Percentiles rank a stretch among this genome's conserved stretches.
phyloP scores from a whole-genome alignment of 1,140 invertebrate species.

The Oryzaephilus surinamensis region DNA sequence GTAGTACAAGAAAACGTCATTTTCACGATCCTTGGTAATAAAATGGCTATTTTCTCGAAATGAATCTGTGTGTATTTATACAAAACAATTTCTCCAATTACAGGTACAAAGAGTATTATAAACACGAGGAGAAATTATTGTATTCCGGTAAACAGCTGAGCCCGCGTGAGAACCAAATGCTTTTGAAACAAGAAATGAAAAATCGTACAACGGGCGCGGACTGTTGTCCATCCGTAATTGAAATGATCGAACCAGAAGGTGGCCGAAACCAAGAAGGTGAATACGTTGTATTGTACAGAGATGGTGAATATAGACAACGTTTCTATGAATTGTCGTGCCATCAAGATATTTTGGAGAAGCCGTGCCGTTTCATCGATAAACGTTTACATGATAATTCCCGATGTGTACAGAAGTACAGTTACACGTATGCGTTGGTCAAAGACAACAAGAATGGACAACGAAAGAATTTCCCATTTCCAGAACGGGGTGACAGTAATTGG shows the following conservation, averaged over 20 bases:
- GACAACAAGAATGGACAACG: conserved; percentile 36
- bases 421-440: conserved; percentile 69
- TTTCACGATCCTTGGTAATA: conserved; percentile 11
- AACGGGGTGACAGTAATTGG: conserved; percentile 46
- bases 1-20: conserved; percentile 7
- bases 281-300: conserved; percentile 65
- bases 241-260: conserved; percentile 65
- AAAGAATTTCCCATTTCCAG: conserved; percentile 42
- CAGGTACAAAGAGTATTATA: conserved; percentile 24
- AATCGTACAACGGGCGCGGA: conserved; percentile 48
- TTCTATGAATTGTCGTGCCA: conserved; percentile 76
- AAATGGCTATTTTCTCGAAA: background rate
- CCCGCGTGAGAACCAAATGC: conserved; percentile 50
- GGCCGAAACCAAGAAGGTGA: conserved; percentile 61
- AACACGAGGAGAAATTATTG: conserved; percentile 17
- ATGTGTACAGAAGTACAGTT: conserved; percentile 77
- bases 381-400: conserved; percentile 55
- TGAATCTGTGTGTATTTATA: background rate
- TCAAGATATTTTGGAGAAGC: conserved; percentile 54
- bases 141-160: conserved; percentile 30
- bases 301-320: conserved; percentile 50
- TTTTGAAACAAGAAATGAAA: conserved; percentile 45
- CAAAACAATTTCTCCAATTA: background rate
- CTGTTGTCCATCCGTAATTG: conserved; percentile 68
- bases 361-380: conserved; percentile 65